These are phyloP conservation scores for Synanthedon formicaeformis DNA, from an alignment of 2,888 invertebrate genomes.

Conservation along the genomic window DNA sequence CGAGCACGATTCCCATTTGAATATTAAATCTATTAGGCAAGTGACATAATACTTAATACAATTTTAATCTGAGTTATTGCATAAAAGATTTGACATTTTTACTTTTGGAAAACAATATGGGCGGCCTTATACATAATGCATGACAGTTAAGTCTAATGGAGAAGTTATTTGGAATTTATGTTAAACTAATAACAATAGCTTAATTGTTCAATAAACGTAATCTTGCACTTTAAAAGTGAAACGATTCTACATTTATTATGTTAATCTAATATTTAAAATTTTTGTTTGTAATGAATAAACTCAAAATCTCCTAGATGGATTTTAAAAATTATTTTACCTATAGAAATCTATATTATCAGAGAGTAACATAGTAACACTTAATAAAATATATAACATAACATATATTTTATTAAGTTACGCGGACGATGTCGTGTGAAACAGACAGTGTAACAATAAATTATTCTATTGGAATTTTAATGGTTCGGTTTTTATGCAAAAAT, in stretches of 20 bases:
- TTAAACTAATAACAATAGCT: slow-evolving; percentile 45
- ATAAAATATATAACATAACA: too few relatives aligned
- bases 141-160: slow-evolving; percentile 38
- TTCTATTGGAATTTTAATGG: background rate
- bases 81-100: slow-evolving; percentile 48
- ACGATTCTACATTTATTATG: slow-evolving; percentile 4
- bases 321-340: background rate
- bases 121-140: slow-evolving; percentile 50
- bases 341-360: too few relatives aligned
- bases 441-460: background rate
- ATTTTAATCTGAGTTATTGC: slow-evolving; percentile 63
- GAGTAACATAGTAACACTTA: too few relatives aligned
- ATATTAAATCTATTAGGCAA: slow-evolving; percentile 61
- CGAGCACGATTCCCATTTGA: slow-evolving; percentile 64
- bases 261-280: slow-evolving; percentile 1
- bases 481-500: background rate
- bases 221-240: background rate
- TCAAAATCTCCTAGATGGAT: background rate
- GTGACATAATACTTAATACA: slow-evolving; percentile 65
- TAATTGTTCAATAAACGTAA: slow-evolving; percentile 38
- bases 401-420: too few relatives aligned
- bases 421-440: too few relatives aligned
- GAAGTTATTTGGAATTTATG: slow-evolving; percentile 50
- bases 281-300: too few relatives aligned
- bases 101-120: slow-evolving; percentile 59